Percentiles rank a stretch among this genome's conserved stretches.
Conservation (phyloP, 1,140 invertebrate genomes). For the Notospermus geniculatus region DNA sequence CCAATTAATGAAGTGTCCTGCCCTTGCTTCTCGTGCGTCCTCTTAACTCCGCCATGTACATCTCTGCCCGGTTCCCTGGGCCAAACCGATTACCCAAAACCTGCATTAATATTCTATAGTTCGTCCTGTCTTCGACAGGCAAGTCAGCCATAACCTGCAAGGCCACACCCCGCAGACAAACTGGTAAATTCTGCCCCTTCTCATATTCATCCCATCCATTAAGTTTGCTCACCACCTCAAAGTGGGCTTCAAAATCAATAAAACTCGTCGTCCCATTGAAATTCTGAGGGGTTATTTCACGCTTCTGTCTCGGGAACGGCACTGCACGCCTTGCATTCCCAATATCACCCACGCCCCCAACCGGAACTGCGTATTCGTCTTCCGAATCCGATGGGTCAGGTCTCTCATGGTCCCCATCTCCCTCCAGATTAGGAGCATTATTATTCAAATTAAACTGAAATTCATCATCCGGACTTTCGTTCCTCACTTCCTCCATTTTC, state of each 20-base stretch:
- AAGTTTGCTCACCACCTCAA: slow-evolving; percentile 11
- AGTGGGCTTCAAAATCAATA: slow-evolving; percentile 18
- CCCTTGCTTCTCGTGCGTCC: slow-evolving; percentile 10
- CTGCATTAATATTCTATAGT: slow-evolving; percentile 8
- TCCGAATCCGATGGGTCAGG: too few relatives aligned
- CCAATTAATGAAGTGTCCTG: slow-evolving; percentile 16
- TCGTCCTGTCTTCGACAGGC: slow-evolving; percentile 1
- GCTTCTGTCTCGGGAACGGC: too few relatives aligned
- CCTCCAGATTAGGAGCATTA: too few relatives aligned
- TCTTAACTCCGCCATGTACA: slow-evolving; percentile 18
- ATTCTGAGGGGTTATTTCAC: too few relatives aligned
- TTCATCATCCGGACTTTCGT: too few relatives aligned
- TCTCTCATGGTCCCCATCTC: too few relatives aligned
- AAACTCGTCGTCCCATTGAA: too few relatives aligned
- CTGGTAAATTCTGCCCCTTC: slow-evolving; percentile 14
- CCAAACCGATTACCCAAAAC: slow-evolving; percentile 18
- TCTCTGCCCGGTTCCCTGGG: slow-evolving; percentile 15
- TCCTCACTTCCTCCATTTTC: too few relatives aligned
- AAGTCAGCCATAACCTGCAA: slow-evolving; percentile 8
- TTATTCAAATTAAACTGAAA: too few relatives aligned
- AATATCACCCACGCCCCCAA: too few relatives aligned
- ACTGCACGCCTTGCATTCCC: too few relatives aligned
- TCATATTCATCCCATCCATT: slow-evolving; percentile 16
- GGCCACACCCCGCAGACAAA: slow-evolving; percentile 8
- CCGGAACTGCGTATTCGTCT: too few relatives aligned